Percentiles rank a stretch among this genome's conserved stretches.
Evolutionary conservation across 2,888 invertebrate genomes (phyloP).

Genomic region (Embidobia sp.): DNA sequence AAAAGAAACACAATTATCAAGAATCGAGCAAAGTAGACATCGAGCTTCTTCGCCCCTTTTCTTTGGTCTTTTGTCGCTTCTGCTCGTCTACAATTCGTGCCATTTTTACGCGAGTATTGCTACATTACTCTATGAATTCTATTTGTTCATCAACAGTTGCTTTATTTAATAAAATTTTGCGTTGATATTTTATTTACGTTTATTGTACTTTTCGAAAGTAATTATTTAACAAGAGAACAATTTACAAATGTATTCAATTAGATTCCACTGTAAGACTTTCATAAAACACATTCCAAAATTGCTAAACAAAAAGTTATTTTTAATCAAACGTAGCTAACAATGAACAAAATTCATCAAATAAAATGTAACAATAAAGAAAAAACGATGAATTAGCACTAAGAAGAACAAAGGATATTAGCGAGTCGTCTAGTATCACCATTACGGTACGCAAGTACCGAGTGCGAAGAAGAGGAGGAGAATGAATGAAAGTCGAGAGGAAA

Average conservation of each 20-base stretch:
- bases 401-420: conserved; percentile 52
- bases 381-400: conserved; percentile 36
- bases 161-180: too few species aligned
- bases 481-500: conserved; percentile 53
- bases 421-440: conserved; percentile 55
- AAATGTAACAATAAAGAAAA: conserved; percentile 37
- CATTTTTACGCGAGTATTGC: too few species aligned
- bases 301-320: too few species aligned
- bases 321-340: background rate
- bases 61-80: conserved; percentile 43
- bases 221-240: too few species aligned
- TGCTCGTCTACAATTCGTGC: conserved; percentile 31
- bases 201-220: too few species aligned
- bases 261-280: too few species aligned
- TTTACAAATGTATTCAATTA: too few species aligned
- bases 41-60: conserved; percentile 39
- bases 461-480: conserved; percentile 60
- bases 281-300: too few species aligned
- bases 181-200: too few species aligned
- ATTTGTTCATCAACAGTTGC: too few species aligned
- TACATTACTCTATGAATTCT: too few species aligned
- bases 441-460: conserved; percentile 34
- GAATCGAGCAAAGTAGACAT: conserved; percentile 18
- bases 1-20: conserved; percentile 48
- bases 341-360: conserved; percentile 18